Evolutionary conservation across 2,797 vertebrate species (phyloP), one percentile per base, ranked within the genome.

Genomic region (Sebastes dallii): DNA sequence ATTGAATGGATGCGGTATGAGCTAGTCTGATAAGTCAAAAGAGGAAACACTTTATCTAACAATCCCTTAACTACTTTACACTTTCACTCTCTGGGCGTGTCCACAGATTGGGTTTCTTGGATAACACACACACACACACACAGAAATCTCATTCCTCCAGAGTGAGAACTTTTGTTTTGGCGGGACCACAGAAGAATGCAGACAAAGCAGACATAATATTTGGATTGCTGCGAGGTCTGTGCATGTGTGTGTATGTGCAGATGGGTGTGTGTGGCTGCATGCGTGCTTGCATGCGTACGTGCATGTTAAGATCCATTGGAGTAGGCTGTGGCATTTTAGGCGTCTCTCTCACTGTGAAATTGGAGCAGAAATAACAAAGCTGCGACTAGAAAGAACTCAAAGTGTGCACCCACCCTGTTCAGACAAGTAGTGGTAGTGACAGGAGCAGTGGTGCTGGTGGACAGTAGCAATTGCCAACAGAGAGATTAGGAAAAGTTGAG

Each of bases 151-250:
- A 88, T 92, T 94, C 89, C 89, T 92, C 88, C 88, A 88, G 85
- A 91, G 92, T 93, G 89, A 94, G 94, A 94, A 91, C 91, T 94
- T 95, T 96, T 96, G 94, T 96, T 96, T 96, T 96, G 95, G 95
- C 94, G 93, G 92, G 93, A 85, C 88, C 73, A 71, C 84, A 91
- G 89, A 95, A 95, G 95, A 95, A 95, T 96, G 94, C 94, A 93
- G 94, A 93, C 92, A 93, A 94, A 95, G 94, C 95, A 96, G 95
- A 96, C 95, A 96, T 96, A 96, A 96, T 96, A 96, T 96, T 96
- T 96, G 94, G 94, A 95, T 95, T 96, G 91, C 93, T 95, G 89
- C 89, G 78, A 95, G 94, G 90, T 88, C 88, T 54, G 27, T 86
- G 83, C 72, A 42, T 75, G 62, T 73, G 83, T 69, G 68, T 69